phyloP scores from a whole-genome alignment of 1,140 invertebrate genomes.

The Drosophila equinoxialis region DNA sequence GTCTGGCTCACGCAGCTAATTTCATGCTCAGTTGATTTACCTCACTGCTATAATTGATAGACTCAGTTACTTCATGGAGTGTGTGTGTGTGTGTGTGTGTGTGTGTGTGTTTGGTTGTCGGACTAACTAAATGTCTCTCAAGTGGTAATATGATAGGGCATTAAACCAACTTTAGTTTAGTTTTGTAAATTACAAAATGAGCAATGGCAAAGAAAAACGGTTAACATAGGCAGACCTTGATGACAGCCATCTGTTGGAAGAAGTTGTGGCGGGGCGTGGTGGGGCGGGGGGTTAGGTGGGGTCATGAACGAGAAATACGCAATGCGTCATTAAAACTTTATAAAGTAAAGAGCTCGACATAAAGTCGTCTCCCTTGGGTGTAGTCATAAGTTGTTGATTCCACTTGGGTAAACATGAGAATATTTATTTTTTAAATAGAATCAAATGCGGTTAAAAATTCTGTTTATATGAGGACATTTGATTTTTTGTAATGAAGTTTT shows the following conservation, averaged over 20 bases:
- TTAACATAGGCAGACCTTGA: constrained; percentile 6
- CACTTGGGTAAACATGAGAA: not conserved
- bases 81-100: not conserved
- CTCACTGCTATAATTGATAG: constrained; percentile 71
- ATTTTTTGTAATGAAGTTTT: no score
- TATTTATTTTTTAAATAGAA: not conserved
- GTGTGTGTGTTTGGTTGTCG: not conserved
- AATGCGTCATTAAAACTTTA: constrained; percentile 13
- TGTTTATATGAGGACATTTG: no score
- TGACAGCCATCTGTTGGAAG: not conserved
- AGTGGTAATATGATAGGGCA: constrained; percentile 12
- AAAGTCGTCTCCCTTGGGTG: not conserved
- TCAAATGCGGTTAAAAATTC: no score
- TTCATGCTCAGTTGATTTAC: constrained; percentile 69
- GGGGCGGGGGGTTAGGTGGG: not conserved
- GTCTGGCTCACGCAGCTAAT: constrained; percentile 68
- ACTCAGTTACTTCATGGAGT: not conserved
- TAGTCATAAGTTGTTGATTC: not conserved
- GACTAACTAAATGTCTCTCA: constrained; percentile 14
- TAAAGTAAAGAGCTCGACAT: not conserved
- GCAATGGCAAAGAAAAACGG: constrained; percentile 4
- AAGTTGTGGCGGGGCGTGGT: no score
- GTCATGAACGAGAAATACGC: not conserved
- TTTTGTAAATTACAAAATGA: constrained; percentile 5
- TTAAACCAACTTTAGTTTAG: constrained; percentile 10